Evolutionary conservation across 2,888 invertebrate genomes (phyloP).

Genomic region (Tetrapedia diversipes): DNA sequence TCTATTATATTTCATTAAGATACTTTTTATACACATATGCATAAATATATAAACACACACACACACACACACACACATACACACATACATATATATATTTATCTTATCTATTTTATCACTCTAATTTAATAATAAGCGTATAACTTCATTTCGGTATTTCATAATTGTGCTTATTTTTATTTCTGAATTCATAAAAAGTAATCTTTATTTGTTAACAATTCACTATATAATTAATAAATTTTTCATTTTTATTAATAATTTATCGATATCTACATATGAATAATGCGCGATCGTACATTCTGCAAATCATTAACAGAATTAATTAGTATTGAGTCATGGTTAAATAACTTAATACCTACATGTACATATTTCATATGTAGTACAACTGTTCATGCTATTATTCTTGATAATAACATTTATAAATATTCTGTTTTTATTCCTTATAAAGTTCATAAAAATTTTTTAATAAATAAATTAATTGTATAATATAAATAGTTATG

Average conservation of each 20-base stretch:
- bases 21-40: too few relatives aligned
- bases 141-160: not conserved
- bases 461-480: not conserved
- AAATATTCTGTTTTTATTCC: not conserved
- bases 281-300: too few relatives aligned
- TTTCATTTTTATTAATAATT: slow-evolving; percentile 23
- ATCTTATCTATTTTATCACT: not conserved
- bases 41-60: too few relatives aligned
- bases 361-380: not conserved
- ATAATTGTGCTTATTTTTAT: not conserved
- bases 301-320: not conserved
- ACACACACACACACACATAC: too few relatives aligned
- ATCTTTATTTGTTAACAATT: not conserved
- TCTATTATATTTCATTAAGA: not conserved
- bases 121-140: not conserved
- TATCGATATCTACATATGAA: not conserved
- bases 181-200: not conserved
- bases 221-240: not conserved
- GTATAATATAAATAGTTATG: too few relatives aligned
- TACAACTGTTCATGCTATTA: not conserved
- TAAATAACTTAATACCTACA: not conserved
- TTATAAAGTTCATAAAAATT: too few relatives aligned
- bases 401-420: not conserved
- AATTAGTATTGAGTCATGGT: slow-evolving; percentile 1
- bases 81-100: not conserved